Percentiles rank a stretch among this genome's conserved stretches.
Evolutionary conservation across 2,797 vertebrate species (phyloP).

Genomic region (Strix occidentalis): DNA sequence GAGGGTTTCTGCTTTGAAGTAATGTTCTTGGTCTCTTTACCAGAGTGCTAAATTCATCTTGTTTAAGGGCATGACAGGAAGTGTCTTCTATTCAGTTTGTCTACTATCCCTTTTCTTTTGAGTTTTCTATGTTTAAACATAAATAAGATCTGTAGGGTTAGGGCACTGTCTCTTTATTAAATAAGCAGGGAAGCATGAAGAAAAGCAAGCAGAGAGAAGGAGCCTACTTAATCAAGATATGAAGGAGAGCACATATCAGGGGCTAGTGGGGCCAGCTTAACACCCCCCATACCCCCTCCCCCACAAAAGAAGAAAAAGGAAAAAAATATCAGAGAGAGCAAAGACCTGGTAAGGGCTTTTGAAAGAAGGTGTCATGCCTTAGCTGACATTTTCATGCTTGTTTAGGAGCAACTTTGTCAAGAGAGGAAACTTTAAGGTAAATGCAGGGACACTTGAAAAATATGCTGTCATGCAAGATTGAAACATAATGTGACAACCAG

Average conservation of each 20-base stretch:
- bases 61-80: background rate
- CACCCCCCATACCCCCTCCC: rapidly evolving
- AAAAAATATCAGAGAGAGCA: background rate
- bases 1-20: background rate
- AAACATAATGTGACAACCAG: slow-evolving; percentile 60
- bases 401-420: slow-evolving; percentile 48
- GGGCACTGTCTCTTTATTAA: background rate
- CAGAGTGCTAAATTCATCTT: background rate
- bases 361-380: background rate
- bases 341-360: background rate
- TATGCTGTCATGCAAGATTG: slow-evolving; percentile 60
- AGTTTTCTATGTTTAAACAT: background rate
- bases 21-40: background rate
- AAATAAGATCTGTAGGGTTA: background rate
- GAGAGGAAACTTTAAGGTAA: slow-evolving; percentile 47
- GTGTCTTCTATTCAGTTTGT: background rate
- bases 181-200: background rate
- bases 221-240: background rate
- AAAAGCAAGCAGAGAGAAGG: background rate
- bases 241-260: background rate
- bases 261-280: background rate
- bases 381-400: slow-evolving; percentile 16
- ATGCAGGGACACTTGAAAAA: slow-evolving; percentile 62
- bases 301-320: background rate
- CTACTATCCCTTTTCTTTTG: background rate